Conservation (phyloP, 2,797 vertebrate genomes). For the Scolopax bukidnonensis region DNA sequence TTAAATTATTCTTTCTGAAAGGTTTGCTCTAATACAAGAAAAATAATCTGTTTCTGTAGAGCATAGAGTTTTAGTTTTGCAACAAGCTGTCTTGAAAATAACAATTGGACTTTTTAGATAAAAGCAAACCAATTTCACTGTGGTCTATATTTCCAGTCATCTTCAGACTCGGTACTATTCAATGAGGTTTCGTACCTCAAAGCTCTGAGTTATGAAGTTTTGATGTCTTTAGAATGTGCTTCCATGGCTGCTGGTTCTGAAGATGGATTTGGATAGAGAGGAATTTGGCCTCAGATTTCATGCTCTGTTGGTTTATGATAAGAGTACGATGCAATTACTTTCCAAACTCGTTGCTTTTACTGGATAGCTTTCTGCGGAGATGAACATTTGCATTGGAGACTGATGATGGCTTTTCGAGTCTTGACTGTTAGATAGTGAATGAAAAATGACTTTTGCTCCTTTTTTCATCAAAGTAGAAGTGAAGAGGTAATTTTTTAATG, state of each 20-base stretch:
- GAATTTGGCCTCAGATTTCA: background rate
- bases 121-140: background rate
- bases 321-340: background rate
- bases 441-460: background rate
- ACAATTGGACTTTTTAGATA: background rate
- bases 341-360: background rate
- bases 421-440: background rate
- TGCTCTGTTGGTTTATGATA: background rate
- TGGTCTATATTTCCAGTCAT: background rate
- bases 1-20: background rate
- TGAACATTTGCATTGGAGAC: background rate
- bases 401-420: background rate
- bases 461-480: background rate
- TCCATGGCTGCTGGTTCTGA: slow-evolving; percentile 10
- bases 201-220: background rate
- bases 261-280: background rate
- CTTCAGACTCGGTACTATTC: background rate
- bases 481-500: background rate
- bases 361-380: slow-evolving; percentile 2
- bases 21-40: background rate
- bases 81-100: background rate
- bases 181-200: background rate
- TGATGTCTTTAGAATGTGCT: background rate
- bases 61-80: background rate
- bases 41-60: background rate